phyloP scores from a whole-genome alignment of 2,797 vertebrate genomes.

The Crenichthys baileyi region DNA sequence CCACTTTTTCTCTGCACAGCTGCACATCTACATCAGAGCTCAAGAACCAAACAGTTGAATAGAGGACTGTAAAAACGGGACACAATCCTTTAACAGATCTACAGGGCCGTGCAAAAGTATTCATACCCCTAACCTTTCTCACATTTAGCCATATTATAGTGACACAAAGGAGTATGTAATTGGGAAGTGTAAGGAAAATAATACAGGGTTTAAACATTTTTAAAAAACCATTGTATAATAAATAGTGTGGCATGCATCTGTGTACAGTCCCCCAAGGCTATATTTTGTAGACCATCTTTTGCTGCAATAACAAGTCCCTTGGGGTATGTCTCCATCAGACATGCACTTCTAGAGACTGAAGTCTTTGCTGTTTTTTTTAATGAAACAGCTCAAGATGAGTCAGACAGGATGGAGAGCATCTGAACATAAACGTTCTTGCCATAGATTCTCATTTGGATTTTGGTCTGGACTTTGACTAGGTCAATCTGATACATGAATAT shows the following conservation, averaged over 20 bases:
- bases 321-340: background rate
- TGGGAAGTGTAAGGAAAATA: background rate
- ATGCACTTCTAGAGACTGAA: background rate
- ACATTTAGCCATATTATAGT: background rate
- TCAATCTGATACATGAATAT: background rate
- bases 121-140: background rate
- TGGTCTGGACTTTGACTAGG: background rate
- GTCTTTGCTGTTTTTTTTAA: background rate
- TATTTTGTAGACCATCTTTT: background rate
- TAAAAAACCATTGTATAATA: background rate
- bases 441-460: background rate
- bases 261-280: background rate
- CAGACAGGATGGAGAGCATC: background rate
- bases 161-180: background rate
- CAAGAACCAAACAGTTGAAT: constrained; percentile 54
- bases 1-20: constrained; percentile 69
- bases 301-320: background rate
- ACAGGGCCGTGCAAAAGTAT: background rate
- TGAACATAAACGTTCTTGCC: background rate
- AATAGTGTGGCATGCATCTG: background rate
- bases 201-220: background rate
- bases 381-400: background rate
- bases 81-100: background rate
- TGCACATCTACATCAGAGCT: constrained; percentile 78
- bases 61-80: background rate